phyloP scores from a whole-genome alignment of 2,113 vertebrate genomes.

The Rhodinocichla rosea region DNA sequence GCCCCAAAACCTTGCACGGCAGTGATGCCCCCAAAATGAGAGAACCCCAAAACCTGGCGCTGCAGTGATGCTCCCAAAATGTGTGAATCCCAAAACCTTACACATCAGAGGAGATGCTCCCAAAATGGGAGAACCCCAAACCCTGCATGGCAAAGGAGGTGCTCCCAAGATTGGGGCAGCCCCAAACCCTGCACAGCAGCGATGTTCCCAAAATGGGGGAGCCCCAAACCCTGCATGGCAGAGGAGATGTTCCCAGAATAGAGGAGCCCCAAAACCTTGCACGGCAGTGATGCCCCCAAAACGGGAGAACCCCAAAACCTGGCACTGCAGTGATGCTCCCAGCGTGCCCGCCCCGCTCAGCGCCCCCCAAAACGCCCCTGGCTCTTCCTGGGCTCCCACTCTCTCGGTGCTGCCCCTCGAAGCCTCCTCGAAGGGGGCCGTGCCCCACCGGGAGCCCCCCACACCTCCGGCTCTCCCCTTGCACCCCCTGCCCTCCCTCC shows the following conservation, averaged over 20 bases:
- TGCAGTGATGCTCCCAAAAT: background rate
- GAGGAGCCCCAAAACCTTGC: background rate
- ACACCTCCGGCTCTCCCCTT: accelerated
- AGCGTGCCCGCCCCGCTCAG: accelerated
- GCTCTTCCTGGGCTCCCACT: accelerated
- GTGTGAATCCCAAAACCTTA: too few relatives aligned
- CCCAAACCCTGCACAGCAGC: accelerated
- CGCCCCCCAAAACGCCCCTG: background rate
- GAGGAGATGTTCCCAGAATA: background rate
- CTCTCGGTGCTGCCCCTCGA: background rate
- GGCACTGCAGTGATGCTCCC: accelerated
- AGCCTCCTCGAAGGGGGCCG: accelerated
- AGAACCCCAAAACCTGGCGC: too few relatives aligned
- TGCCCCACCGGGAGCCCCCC: background rate
- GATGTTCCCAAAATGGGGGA: background rate
- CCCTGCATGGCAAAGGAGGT: accelerated
- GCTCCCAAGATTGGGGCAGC: accelerated
- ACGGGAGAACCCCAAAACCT: background rate
- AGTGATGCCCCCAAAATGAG: background rate
- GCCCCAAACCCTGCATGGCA: accelerated
- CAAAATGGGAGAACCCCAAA: background rate
- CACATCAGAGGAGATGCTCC: accelerated
- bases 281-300: accelerated
- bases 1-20: accelerated
- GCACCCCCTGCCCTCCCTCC: too few relatives aligned